These are phyloP conservation scores for Brevimyrus niger DNA, from an alignment of 2,113 vertebrate genomes.

Conservation along the genomic window DNA sequence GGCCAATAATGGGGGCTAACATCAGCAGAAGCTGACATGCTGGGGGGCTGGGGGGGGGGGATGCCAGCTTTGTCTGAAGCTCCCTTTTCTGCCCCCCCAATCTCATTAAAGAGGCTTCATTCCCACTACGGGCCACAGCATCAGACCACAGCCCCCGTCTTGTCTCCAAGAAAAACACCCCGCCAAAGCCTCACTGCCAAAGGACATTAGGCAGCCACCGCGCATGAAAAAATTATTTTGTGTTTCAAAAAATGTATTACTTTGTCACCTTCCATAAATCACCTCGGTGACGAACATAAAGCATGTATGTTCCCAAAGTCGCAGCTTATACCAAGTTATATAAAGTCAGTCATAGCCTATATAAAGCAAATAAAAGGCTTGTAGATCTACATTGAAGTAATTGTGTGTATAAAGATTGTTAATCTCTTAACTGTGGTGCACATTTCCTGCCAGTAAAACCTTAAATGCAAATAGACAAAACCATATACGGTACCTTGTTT, in stretches of 20 bases:
- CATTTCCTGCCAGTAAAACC: background rate
- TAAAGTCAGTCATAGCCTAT: background rate
- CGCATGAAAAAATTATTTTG: background rate
- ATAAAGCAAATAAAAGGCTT: background rate
- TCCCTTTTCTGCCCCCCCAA: background rate
- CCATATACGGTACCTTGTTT: background rate
- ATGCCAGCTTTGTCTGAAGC: slow-evolving; percentile 19
- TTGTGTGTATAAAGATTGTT: background rate
- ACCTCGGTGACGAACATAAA: background rate
- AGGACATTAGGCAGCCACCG: background rate
- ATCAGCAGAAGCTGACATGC: slow-evolving; percentile 31
- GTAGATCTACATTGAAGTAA: background rate
- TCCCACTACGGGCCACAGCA: background rate
- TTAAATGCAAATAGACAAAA: background rate
- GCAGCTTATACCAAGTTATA: background rate
- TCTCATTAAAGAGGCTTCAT: slow-evolving; percentile 16
- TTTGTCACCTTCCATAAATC: background rate
- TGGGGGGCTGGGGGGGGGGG: slow-evolving; percentile 25
- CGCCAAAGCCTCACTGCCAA: background rate
- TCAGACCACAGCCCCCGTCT: background rate
- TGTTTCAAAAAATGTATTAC: background rate
- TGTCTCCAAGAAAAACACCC: background rate
- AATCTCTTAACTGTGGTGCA: background rate
- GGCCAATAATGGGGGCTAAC: slow-evolving; percentile 50
- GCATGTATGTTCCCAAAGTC: background rate